Evolutionary conservation across 2,888 invertebrate species (phyloP).

Genomic region (Drosophila picticornis): DNA sequence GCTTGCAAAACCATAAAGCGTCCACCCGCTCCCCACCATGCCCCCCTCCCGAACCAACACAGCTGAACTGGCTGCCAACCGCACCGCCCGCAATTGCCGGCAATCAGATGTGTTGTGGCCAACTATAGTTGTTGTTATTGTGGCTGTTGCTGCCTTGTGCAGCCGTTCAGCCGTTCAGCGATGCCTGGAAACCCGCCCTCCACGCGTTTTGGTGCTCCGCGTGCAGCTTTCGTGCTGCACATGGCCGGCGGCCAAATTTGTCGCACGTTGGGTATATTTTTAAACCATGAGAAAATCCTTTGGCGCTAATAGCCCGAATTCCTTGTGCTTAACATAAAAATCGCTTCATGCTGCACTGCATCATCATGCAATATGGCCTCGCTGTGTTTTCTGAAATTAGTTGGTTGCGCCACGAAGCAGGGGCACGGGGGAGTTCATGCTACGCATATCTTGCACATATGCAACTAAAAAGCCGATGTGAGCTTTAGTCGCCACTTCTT

Average conservation of each 20-base stretch:
- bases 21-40: slow-evolving; percentile 36
- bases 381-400: slow-evolving; percentile 54
- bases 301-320: slow-evolving; percentile 85
- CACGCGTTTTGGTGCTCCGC: slow-evolving; percentile 51
- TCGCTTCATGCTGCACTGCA: slow-evolving; percentile 76
- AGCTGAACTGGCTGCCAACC: slow-evolving; percentile 59
- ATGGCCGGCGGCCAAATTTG: slow-evolving; percentile 78
- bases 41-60: background rate
- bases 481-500: slow-evolving; percentile 43
- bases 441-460: slow-evolving; percentile 55
- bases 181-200: slow-evolving; percentile 32
- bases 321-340: slow-evolving; percentile 81
- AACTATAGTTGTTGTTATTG: slow-evolving; percentile 23
- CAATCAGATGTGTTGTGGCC: slow-evolving; percentile 72
- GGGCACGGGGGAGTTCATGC: slow-evolving; percentile 4
- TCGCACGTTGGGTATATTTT: slow-evolving; percentile 82
- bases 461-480: slow-evolving; percentile 25
- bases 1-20: slow-evolving; percentile 53
- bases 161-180: slow-evolving; percentile 29
- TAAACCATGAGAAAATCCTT: slow-evolving; percentile 85
- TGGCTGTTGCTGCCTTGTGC: slow-evolving; percentile 6
- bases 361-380: slow-evolving; percentile 72
- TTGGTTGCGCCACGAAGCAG: slow-evolving; percentile 47
- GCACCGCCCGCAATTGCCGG: slow-evolving; percentile 66
- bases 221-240: slow-evolving; percentile 81